Evolutionary conservation across 2,113 vertebrate species (phyloP), one percentile per base, ranked within the genome.

Genomic region (Platycercus adscitus): DNA sequence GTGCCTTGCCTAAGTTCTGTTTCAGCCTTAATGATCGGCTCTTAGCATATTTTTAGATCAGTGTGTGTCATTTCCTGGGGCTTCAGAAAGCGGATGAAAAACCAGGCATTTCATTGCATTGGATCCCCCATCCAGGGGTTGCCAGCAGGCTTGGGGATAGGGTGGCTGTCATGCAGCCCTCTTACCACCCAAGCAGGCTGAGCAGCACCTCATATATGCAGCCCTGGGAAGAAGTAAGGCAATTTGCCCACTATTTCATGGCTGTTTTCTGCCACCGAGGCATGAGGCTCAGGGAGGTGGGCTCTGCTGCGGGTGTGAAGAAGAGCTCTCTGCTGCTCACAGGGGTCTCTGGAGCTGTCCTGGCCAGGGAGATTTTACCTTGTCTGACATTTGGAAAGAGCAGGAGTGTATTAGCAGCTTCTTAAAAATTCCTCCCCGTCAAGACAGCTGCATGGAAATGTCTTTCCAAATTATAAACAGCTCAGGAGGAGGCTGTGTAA

Each of bases 1-100:
- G 87, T 95, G 91, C 70, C 81, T 88, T 73, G 66, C 88, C 90
- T 88, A 49, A 81, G 72, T 82, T 88, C 77, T 90, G 49, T 73
- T 82, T 72, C 88, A 84, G 86, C 82, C 17, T 2, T 71, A 88
- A 75, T n/a, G 94, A 18, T 88, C 0, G 0, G 4, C 28, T 75
- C 66, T 50, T 60, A 39, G 72, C 6, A 20, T n/a, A 37, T 71
- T 92, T 95, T 93, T 88, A 86, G 91, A 53, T 58, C 11, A 12
- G 33, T 10, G 0, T 2, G 0, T 90, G 56, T 83, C 16, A 28
- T 86, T 88, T 94, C 41, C 64, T 78, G 1, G 1, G 64, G 52
- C 46, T 83, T 80, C 46, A 89, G 66, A 80, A 76, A 80, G 44
- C 41, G 61, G n/a, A 88, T 11, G n/a, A 33, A 85, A 70, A 69